These are phyloP conservation scores for Agonum fuliginosum DNA, from an alignment of 2,888 invertebrate genomes.

Conservation along the genomic window DNA sequence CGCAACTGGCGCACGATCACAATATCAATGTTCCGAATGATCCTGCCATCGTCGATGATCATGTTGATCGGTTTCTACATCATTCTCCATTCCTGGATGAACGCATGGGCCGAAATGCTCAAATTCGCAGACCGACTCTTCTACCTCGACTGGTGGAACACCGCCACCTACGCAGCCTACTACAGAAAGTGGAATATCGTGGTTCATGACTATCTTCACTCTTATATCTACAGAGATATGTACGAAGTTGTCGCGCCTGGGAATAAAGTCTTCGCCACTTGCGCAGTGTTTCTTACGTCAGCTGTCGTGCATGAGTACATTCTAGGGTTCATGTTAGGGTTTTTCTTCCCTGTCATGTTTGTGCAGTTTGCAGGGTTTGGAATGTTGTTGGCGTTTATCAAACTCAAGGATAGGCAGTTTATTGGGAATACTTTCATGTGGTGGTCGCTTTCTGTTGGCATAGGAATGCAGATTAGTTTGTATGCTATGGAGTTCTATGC, in stretches of 20 bases:
- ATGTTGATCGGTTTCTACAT: conserved; percentile 26
- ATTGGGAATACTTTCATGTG: conserved; percentile 89
- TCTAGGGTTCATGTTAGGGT: conserved; percentile 84
- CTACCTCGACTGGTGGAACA: conserved; percentile 97
- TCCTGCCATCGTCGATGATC: conserved; percentile 67
- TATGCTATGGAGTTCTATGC: conserved; percentile 93
- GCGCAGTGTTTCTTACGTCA: conserved; percentile 85
- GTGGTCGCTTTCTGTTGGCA: conserved; percentile 86
- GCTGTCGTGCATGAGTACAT: conserved; percentile 93
- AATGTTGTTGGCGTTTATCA: conserved; percentile 75
- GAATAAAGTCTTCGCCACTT: conserved; percentile 74
- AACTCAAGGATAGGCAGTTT: conserved; percentile 68
- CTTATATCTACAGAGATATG: conserved; percentile 77
- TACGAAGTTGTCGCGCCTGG: conserved; percentile 80
- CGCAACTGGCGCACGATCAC: conserved; percentile 44
- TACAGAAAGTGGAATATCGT: conserved; percentile 96
- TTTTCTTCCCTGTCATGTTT: conserved; percentile 92
- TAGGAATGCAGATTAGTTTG: conserved; percentile 83
- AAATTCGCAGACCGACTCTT: conserved; percentile 91
- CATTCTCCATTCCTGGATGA: conserved; percentile 91
- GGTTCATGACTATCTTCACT: conserved; percentile 91
- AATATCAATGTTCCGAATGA: conserved; percentile 29
- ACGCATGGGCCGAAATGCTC: conserved; percentile 92
- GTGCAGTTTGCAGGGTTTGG: conserved; percentile 85
- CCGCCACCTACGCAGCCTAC: conserved; percentile 84